phyloP scores from a whole-genome alignment of 2,888 invertebrate species.

The Pandemis heparana region DNA sequence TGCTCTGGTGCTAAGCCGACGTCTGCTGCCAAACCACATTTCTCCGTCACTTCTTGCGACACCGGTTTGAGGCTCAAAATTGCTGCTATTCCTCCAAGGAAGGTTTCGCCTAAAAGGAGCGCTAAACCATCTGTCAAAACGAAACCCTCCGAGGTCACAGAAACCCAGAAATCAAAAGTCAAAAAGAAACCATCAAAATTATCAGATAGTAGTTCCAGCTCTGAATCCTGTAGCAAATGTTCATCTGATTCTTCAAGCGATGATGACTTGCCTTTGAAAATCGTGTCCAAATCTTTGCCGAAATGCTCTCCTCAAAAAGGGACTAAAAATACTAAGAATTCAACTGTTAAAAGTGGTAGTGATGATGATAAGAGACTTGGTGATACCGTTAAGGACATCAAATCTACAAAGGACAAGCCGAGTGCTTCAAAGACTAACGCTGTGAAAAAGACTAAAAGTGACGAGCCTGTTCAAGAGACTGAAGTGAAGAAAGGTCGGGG shows the following conservation, averaged over 20 bases:
- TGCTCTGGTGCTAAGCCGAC: constrained; percentile 70
- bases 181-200: constrained; percentile 58
- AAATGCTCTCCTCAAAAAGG: constrained; percentile 68
- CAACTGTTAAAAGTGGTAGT: constrained; percentile 64
- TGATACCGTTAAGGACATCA: constrained; percentile 64
- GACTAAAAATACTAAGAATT: constrained; percentile 56
- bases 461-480: constrained; percentile 60
- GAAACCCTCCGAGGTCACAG: constrained; percentile 63
- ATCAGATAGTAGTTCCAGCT: constrained; percentile 79
- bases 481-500: constrained; percentile 70
- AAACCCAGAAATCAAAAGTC: constrained; percentile 48
- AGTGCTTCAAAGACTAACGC: constrained; percentile 62
- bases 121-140: constrained; percentile 71
- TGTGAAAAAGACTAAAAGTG: constrained; percentile 75
- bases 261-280: constrained; percentile 76
- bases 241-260: constrained; percentile 79
- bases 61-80: constrained; percentile 87
- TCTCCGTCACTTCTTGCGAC: constrained; percentile 87
- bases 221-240: constrained; percentile 82
- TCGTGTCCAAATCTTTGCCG: constrained; percentile 72
- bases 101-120: constrained; percentile 68
- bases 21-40: constrained; percentile 77
- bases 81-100: constrained; percentile 85
- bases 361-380: constrained; percentile 66
- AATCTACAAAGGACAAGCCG: constrained; percentile 65